Evolutionary conservation across 2,888 invertebrate genomes (phyloP), one percentile per base, ranked within the genome.

Genomic region (Brachylomia viminalis): DNA sequence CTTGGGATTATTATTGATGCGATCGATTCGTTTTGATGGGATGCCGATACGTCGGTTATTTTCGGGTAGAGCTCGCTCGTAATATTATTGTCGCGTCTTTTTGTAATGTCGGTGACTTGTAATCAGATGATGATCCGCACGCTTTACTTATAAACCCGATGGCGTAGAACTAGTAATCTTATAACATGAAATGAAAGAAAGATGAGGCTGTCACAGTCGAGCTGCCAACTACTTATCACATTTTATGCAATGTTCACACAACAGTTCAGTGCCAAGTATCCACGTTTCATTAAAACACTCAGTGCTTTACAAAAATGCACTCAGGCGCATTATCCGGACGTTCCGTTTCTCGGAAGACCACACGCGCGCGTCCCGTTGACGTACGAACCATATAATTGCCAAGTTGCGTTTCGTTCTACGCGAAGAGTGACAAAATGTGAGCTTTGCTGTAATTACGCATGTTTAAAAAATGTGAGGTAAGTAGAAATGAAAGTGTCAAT

Each of bases 1-100:
- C 92, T 83, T 76, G 78, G 88, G 93, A 93, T 95, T 95, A 95
- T 95, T 94, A 94, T 93, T 93, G 93, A 93, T 92, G 92, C 92
- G 92, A 93, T 94, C 92, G 91, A 91, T 92, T 93, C 92, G 91
- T 92, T 92, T 92, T 91, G 89, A 91, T 92, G 92, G 90, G 88
- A 83, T 75, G 84, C 79, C 84, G 84, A 86, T 84, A 85, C 68
- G 77, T 89, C 86, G 90, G 70, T 68, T 83, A 81, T 86, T 73
- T 84, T 80, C 67, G 84, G 71, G 56, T 58, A 42, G 70, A 75
- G 70, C 75, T 74, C 58, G 75, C 71, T 59, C 64, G 80, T 76
- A 71, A 73, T 71, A 66, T 80, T 77, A 85, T 87, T 88, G 87
- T 85, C 80, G 83, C 79, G 84, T 74, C 79, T 84, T 85, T 85